Evolutionary conservation across 2,797 vertebrate genomes (phyloP), one percentile per base, ranked within the genome.

Genomic region (Nothura maculosa): DNA sequence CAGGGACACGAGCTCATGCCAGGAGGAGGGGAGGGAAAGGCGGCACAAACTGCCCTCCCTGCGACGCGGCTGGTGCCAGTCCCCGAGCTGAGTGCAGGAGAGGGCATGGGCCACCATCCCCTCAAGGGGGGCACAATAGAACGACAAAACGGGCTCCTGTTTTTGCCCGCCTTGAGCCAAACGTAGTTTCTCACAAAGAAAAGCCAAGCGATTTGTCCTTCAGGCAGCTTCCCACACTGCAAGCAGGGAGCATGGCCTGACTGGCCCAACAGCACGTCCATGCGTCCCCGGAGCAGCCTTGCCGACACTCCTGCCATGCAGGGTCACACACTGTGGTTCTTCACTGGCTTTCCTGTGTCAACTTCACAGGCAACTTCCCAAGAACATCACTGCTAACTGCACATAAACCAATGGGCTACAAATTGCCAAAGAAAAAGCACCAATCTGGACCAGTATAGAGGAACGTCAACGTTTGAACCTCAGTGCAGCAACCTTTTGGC

Each of bases 251-350:
- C 32, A 52, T 4, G 85, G 24, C 48, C 48, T 54, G 21, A n/a
- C 63, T 28, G 52, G 34, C 42, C 72, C 54, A 42, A 18, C 9
- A 75, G 38, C n/a, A 67, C 20, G 55, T 19, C 36, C 66, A 27
- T 32, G n/a, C 22, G 1, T 58, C 40, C 45, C 57, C 24, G 27
- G 43, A 48, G 77, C 80, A 36, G 21, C 43, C 43, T 27, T 54
- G 61, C 54, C 61, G 81, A 45, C 66, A 9, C 32, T 34, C 52
- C n/a, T 28, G 3, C 40, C 40, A 40, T 40, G 40, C 42, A 3
- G 4, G 16, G 58, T 25, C 0, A 0, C 3, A 3, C 38, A 77
- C n/a, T 3, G 8, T 42, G 7, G 28, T 2, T 28, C 42, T 22
- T 82, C 34, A 22, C 6, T 54, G 64, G 45, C 69, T 42, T 82